These are phyloP conservation scores for Sinhomidia bicolor DNA, from an alignment of 2,888 invertebrate species.

Conservation along the genomic window DNA sequence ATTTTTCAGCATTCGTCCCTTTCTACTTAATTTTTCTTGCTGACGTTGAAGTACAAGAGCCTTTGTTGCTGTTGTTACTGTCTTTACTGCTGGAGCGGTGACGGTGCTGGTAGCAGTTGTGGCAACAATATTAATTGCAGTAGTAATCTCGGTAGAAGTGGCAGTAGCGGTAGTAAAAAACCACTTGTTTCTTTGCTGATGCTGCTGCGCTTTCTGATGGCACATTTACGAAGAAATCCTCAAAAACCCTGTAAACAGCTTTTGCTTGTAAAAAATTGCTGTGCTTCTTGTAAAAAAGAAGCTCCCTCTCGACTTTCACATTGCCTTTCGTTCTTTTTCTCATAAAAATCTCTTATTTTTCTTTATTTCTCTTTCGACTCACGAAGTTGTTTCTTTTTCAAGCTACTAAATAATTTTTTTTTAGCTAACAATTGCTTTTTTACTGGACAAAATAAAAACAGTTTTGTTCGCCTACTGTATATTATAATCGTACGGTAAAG, in stretches of 20 bases:
- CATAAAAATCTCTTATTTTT: conserved; percentile 6
- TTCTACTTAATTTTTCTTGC: not conserved
- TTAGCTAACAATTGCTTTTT: not conserved
- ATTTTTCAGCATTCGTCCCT: conserved; percentile 10
- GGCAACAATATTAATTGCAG: not conserved
- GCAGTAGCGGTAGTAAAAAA: conserved; percentile 1
- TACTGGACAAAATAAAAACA: not conserved
- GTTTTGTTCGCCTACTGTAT: not conserved
- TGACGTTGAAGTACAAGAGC: not conserved
- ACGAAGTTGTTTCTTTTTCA: not conserved
- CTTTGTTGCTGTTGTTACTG: no score
- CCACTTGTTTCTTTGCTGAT: conserved; percentile 27
- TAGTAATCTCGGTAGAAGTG: not conserved
- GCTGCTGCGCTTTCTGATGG: not conserved
- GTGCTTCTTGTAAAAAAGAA: not conserved
- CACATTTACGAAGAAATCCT: conserved; percentile 42
- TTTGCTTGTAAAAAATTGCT: not conserved
- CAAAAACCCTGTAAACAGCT: conserved; percentile 5
- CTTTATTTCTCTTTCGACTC: not conserved
- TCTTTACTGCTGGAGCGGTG: not conserved
- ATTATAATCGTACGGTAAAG: not conserved
- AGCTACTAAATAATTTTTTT: not conserved
- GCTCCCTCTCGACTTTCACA: conserved; percentile 27
- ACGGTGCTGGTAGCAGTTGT: not conserved
- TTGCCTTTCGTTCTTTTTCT: conserved; percentile 13